Evolutionary conservation across 2,888 invertebrate species (phyloP).

Genomic region (Emmelina monodactyla): DNA sequence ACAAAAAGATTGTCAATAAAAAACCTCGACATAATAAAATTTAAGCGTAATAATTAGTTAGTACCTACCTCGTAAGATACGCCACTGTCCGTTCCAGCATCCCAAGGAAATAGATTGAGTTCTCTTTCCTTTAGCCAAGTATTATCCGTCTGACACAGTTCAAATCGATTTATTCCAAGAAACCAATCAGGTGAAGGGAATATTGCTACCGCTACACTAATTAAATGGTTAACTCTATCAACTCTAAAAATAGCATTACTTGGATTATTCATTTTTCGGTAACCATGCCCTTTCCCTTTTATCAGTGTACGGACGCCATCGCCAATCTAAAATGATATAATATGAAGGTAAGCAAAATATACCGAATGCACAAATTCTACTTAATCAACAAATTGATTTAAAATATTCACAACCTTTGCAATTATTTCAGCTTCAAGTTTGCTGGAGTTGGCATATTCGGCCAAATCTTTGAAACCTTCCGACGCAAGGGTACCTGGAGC

Average conservation of each 20-base stretch:
- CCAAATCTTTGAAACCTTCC: conserved; percentile 38
- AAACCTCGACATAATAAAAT: background rate
- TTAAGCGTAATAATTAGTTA: background rate
- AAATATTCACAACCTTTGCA: conserved; percentile 29
- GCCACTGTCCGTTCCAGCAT: conserved; percentile 95
- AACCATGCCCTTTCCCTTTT: conserved; percentile 52
- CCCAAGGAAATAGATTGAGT: conserved; percentile 91
- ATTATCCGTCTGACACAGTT: conserved; percentile 87
- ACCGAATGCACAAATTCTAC: background rate
- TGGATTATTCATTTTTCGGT: conserved; percentile 41
- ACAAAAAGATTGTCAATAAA: background rate
- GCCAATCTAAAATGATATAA: conserved; percentile 31
- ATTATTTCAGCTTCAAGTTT: conserved; percentile 42
- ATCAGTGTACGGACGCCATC: conserved; percentile 46
- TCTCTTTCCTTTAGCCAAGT: conserved; percentile 85
- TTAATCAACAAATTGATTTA: no score
- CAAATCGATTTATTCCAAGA: conserved; percentile 87
- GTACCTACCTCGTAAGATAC: conserved; percentile 82
- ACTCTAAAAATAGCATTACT: conserved; percentile 44
- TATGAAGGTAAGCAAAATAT: conserved; percentile 1
- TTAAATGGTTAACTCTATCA: conserved; percentile 38
- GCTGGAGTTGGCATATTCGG: conserved; percentile 46
- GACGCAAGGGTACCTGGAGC: conserved; percentile 38
- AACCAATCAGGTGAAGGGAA: conserved; percentile 92
- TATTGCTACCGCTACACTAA: conserved; percentile 37